Evolutionary conservation across 2,888 invertebrate genomes (phyloP).

Genomic region (Tricholauxania praeusta): DNA sequence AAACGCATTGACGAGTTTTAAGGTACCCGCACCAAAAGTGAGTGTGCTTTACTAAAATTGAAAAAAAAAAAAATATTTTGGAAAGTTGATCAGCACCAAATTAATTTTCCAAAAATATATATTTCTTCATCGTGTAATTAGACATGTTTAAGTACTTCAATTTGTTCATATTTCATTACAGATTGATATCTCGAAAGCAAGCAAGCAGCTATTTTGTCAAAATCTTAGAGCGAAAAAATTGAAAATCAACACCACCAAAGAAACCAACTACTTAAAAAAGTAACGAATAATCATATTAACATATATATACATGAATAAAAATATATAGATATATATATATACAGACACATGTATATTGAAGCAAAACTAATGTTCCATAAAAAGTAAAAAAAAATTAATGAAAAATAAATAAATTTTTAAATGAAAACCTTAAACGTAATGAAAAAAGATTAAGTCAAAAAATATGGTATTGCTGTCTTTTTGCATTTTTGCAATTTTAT

Average conservation of each 20-base stretch:
- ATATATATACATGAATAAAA: conserved; percentile 49
- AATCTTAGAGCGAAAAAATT: conserved; percentile 38
- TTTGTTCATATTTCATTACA: conserved; percentile 47
- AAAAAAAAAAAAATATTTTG: too few species aligned
- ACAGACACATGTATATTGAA: conserved; percentile 42
- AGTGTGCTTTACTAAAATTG: too few species aligned
- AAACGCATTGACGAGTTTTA: too few species aligned
- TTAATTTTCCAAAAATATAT: too few species aligned
- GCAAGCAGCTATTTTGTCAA: conserved; percentile 57
- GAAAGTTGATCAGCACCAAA: too few species aligned
- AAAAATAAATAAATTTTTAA: conserved; percentile 48
- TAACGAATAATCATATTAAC: conserved; percentile 61
- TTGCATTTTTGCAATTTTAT: conserved; percentile 69
- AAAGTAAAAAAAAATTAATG: conserved; percentile 49
- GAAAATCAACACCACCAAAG: conserved; percentile 61
- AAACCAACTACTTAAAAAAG: conserved; percentile 64
- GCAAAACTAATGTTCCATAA: conserved; percentile 65
- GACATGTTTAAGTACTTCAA: too few species aligned
- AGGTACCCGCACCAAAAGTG: too few species aligned
- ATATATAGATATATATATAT: conserved; percentile 47
- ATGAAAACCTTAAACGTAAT: conserved; percentile 51
- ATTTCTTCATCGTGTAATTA: too few species aligned
- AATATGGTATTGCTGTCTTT: conserved; percentile 63
- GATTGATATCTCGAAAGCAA: conserved; percentile 63
- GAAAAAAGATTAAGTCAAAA: conserved; percentile 45